Base-by-base conservation (phyloP, 2,888 invertebrate genomes). In the Synanthedon andrenaeformis region DNA sequence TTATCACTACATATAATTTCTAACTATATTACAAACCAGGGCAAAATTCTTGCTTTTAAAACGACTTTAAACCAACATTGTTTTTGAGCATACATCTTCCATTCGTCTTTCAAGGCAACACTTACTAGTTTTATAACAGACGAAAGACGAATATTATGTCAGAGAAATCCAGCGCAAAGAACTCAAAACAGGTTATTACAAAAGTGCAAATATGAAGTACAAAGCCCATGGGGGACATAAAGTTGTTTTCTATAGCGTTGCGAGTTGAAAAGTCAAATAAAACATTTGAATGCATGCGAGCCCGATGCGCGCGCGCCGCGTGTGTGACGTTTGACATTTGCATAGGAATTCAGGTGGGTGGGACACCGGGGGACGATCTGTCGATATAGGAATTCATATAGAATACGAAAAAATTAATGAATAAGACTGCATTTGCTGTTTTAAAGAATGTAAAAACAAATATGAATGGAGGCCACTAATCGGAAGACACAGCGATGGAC, bases 241-340 rank as follows among this genome's bases (percentile, higher is more conserved):
- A 35, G 45, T 57, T 64, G 62, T 69, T 66, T 70, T 60, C 59
- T 28, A 50, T 58, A 57, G 59, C 55, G 55, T 59, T 61, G 63
- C 58, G 59, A 63, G 59, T 65, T 53, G 60, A 62, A 61, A 66
- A 63, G 58, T 60, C 62, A 68, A 68, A 68, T 62, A 66, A 62
- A 58, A 28, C 57, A 54, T 45, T 45, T 45, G 14, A 45, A 45
- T 45, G 45, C 45, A 45, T 35, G 45, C n/a, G 45, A 45, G 35
- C 45, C 14, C 45, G 45, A n/a, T n/a, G 45, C 45, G 45, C 45
- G 56, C 62, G 58, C 59, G 55, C 55, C 57, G 23, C 23, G 55
- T 58, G 60, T 67, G 64, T 66, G 65, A 62, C 65, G 67, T 67
- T 68, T 65, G 62, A 60, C 64, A 77, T 77, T 77, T 79, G 67